Percentiles rank a stretch among this genome's conserved stretches.
phyloP scores from a whole-genome alignment of 2,113 vertebrate genomes.

The Thomomys bottae region DNA sequence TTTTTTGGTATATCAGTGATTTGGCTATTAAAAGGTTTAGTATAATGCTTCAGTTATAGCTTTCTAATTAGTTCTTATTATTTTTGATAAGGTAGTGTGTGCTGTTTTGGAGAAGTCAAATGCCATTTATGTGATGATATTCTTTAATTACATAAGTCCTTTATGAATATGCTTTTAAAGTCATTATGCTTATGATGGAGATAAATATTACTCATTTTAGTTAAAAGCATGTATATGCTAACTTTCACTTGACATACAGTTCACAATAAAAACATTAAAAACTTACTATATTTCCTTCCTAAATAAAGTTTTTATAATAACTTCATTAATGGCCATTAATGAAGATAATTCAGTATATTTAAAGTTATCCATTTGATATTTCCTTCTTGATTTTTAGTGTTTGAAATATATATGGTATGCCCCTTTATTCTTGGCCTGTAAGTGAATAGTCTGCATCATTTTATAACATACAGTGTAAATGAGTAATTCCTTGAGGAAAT shows the following conservation, averaged over 20 bases:
- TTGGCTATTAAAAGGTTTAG: constrained; percentile 42
- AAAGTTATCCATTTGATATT: constrained; percentile 13
- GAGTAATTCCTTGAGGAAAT: constrained; percentile 63
- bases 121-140: constrained; percentile 18
- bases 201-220: constrained; percentile 11
- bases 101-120: constrained; percentile 53
- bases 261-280: constrained; percentile 39
- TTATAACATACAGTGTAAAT: background rate
- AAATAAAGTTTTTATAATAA: constrained; percentile 22
- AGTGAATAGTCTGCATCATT: background rate
- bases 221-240: background rate
- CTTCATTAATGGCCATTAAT: background rate
- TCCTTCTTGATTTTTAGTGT: constrained; percentile 40
- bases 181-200: background rate
- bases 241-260: constrained; percentile 7
- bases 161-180: background rate
- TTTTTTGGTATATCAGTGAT: constrained; percentile 36
- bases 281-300: background rate
- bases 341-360: background rate
- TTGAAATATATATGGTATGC: background rate
- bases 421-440: background rate
- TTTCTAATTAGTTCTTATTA: constrained; percentile 54
- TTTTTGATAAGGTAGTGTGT: constrained; percentile 53
- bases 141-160: constrained; percentile 50
- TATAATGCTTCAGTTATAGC: background rate